These are phyloP conservation scores for Pseudanteris insignis DNA, from an alignment of 2,888 invertebrate species.

Conservation along the genomic window DNA sequence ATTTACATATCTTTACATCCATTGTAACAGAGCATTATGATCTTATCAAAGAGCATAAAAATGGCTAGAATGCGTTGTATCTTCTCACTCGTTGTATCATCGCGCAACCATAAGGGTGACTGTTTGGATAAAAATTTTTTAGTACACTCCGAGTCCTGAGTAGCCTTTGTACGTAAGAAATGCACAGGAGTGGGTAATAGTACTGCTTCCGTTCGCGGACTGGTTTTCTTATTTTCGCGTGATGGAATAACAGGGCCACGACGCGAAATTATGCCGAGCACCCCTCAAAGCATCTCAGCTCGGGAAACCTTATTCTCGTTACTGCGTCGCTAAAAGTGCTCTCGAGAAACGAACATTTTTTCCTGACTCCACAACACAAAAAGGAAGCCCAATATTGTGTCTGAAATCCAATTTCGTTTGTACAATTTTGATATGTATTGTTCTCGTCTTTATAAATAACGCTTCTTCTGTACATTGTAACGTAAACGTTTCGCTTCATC, in stretches of 20 bases:
- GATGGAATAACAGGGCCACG: conserved; percentile 46
- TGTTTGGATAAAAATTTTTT: conserved; percentile 41
- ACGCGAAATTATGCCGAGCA: conserved; percentile 47
- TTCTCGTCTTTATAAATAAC: conserved; percentile 28
- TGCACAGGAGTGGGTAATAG: conserved; percentile 41
- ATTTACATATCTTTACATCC: too few species aligned
- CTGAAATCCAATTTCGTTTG: conserved; percentile 43
- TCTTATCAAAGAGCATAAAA: too few species aligned
- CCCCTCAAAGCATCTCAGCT: conserved; percentile 46
- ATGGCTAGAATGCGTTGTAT: too few species aligned
- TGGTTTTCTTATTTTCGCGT: conserved; percentile 46
- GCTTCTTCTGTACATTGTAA: conserved; percentile 5
- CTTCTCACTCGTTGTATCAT: too few species aligned
- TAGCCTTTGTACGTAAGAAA: conserved; percentile 44
- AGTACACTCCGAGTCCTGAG: conserved; percentile 34
- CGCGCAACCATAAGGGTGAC: conserved; percentile 36
- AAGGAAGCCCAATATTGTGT: conserved; percentile 43
- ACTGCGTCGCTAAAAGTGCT: conserved; percentile 47
- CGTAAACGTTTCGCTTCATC: not conserved
- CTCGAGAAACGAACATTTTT: conserved; percentile 45
- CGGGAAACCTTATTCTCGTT: conserved; percentile 45
- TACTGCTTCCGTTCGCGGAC: conserved; percentile 43
- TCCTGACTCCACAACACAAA: conserved; percentile 38
- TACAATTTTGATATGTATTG: conserved; percentile 37
- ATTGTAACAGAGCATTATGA: too few species aligned